Conservation (phyloP, 2,113 vertebrate species). For the Sinocyclocheilus maitianheensis region DNA sequence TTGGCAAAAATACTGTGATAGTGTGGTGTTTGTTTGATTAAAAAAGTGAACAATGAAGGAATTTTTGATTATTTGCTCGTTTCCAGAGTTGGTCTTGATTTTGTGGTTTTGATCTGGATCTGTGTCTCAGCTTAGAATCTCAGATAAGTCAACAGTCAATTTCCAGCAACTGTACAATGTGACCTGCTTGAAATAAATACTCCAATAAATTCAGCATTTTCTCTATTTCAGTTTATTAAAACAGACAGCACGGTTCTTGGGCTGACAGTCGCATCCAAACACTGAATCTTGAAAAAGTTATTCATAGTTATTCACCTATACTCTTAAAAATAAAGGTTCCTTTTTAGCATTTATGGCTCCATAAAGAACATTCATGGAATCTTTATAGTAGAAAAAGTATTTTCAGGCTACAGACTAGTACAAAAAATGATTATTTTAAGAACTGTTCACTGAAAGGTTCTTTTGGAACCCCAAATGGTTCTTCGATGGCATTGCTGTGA, state of each 20-base stretch:
- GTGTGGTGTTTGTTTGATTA: background rate
- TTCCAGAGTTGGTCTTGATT: background rate
- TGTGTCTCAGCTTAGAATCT: background rate
- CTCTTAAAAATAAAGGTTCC: background rate
- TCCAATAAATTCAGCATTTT: background rate
- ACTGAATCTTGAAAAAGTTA: background rate
- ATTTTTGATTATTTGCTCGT: background rate
- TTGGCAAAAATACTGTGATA: conserved; percentile 14
- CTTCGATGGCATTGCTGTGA: too few species aligned
- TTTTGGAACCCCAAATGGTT: too few species aligned
- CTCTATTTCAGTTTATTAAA: background rate
- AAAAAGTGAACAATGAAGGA: background rate
- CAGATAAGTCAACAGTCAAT: background rate
- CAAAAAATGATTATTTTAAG: too few species aligned
- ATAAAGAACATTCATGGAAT: background rate
- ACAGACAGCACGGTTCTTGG: background rate
- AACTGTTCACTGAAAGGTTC: too few species aligned
- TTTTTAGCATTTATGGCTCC: background rate
- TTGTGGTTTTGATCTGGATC: background rate
- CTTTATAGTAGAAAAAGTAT: background rate
- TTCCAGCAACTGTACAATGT: background rate
- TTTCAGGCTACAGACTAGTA: too few species aligned
- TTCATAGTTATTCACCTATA: background rate
- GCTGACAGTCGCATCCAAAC: background rate
- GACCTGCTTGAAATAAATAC: background rate